Evolutionary conservation across 1,140 invertebrate species (phyloP).

Genomic region (Copidosoma floridanum): DNA sequence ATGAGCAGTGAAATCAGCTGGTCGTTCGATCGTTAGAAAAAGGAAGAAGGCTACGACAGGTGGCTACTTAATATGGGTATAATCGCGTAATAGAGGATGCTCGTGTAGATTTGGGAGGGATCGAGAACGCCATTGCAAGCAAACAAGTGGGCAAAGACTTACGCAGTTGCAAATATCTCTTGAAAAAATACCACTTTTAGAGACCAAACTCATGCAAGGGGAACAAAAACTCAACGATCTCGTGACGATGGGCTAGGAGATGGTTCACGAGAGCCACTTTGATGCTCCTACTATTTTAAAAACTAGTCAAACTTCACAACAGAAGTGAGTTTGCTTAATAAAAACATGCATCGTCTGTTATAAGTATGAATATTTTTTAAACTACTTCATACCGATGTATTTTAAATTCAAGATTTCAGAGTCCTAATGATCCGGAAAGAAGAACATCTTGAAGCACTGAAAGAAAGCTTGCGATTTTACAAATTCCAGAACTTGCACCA

Average conservation of each 20-base stretch:
- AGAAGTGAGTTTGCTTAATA: conserved; percentile 54
- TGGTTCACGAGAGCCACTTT: conserved; percentile 92
- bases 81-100: conserved; percentile 78
- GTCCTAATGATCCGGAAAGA: conserved; percentile 64
- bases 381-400: not conserved
- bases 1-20: conserved; percentile 72
- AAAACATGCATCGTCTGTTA: no score
- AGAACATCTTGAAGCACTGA: conserved; percentile 72
- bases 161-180: conserved; percentile 81
- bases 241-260: conserved; percentile 76
- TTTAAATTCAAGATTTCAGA: conserved; percentile 55
- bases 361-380: not conserved
- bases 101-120: conserved; percentile 76
- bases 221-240: conserved; percentile 75
- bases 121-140: conserved; percentile 71
- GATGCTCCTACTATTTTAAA: conserved; percentile 83
- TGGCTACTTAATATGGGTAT: conserved; percentile 77
- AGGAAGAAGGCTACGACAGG: conserved; percentile 73
- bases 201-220: conserved; percentile 78
- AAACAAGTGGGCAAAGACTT: conserved; percentile 82
- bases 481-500: conserved; percentile 92
- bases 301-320: conserved; percentile 73
- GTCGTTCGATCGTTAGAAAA: conserved; percentile 76
- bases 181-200: conserved; percentile 83
- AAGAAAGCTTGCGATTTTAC: conserved; percentile 85